These are phyloP conservation scores for Norana najaformis DNA, from an alignment of 2,888 invertebrate genomes.

Conservation along the genomic window DNA sequence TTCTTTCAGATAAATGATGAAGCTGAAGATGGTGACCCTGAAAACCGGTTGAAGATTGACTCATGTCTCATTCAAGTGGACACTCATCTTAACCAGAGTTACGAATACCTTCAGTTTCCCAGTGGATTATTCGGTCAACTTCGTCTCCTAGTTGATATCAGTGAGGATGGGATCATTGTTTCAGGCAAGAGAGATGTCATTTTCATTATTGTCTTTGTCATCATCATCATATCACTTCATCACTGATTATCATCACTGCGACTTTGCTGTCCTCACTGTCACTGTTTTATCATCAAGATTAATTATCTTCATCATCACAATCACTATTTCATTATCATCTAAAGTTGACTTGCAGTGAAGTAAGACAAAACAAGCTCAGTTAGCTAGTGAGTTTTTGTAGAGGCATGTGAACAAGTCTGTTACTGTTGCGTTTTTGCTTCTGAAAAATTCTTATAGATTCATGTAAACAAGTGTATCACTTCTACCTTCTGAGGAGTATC, in stretches of 20 bases:
- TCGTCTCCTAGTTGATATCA: slow-evolving; percentile 30
- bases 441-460: no score
- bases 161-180: slow-evolving; percentile 30
- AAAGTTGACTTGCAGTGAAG: no score
- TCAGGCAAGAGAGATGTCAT: slow-evolving; percentile 25
- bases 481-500: no score
- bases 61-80: slow-evolving; percentile 30
- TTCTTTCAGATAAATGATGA: neutral
- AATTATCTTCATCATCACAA: no score
- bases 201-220: no score
- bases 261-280: neutral
- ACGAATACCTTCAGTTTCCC: slow-evolving; percentile 26
- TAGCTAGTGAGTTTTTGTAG: no score
- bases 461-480: no score
- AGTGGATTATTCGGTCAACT: slow-evolving; percentile 24
- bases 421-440: no score
- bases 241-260: neutral
- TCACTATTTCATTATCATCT: no score
- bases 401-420: no score
- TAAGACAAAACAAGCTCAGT: no score
- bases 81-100: slow-evolving; percentile 24
- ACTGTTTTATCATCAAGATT: no score
- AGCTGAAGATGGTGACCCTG: neutral
- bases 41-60: slow-evolving; percentile 24
- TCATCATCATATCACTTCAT: neutral